Percentiles rank a stretch among this genome's conserved stretches.
Conservation (phyloP, 2,113 vertebrate species). For the Atherinomorus stipes region DNA sequence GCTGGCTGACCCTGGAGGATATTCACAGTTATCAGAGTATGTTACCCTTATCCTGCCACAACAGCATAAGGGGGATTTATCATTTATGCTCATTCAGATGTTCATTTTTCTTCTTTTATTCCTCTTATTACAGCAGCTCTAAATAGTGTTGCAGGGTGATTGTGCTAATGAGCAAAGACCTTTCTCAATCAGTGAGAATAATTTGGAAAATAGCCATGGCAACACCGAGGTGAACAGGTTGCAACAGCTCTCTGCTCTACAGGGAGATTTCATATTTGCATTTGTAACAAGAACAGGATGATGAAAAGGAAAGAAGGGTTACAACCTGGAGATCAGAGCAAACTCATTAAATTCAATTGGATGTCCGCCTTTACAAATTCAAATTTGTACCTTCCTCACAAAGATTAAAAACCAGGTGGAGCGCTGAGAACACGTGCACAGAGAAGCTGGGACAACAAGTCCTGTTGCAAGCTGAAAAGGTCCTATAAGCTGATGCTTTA, state of each 20-base stretch:
- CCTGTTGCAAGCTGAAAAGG: neutral
- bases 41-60: constrained; percentile 7
- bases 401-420: constrained; percentile 12
- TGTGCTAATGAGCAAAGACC: constrained; percentile 38
- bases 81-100: constrained; percentile 8
- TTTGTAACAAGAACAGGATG: constrained; percentile 50
- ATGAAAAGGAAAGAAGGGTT: constrained; percentile 71
- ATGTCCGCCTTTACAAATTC: constrained; percentile 76
- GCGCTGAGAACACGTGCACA: neutral
- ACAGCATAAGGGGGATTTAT: constrained; percentile 4
- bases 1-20: constrained; percentile 90
- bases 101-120: neutral
- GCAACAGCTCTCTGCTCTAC: constrained; percentile 28
- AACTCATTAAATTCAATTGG: constrained; percentile 73
- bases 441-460: constrained; percentile 6
- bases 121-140: neutral
- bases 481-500: neutral
- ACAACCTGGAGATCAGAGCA: constrained; percentile 72
- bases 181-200: constrained; percentile 16
- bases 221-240: constrained; percentile 43
- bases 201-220: constrained; percentile 62
- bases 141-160: neutral
- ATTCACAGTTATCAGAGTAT: constrained; percentile 71
- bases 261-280: constrained; percentile 68
- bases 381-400: constrained; percentile 65